phyloP scores from a whole-genome alignment of 2,888 invertebrate genomes.

The Idaea aversata region DNA sequence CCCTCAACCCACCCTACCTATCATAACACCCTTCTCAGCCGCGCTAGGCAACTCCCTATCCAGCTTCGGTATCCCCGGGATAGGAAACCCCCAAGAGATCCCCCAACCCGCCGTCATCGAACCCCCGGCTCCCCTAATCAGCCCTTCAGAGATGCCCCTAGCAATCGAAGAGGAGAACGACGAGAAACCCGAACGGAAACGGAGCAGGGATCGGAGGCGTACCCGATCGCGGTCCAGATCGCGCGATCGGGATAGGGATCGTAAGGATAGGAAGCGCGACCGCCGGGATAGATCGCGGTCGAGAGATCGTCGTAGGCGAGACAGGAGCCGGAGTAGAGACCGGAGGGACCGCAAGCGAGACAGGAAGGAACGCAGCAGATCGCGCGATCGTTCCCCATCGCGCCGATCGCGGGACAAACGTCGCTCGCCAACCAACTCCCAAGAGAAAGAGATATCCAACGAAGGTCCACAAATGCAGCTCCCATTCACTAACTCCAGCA shows the following conservation, averaged over 20 bases:
- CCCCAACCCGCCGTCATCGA: constrained; percentile 74
- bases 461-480: constrained; percentile 17
- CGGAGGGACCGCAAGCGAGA: constrained; percentile 71
- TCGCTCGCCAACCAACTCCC: constrained; percentile 63
- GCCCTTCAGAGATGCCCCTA: constrained; percentile 40
- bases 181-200: constrained; percentile 47
- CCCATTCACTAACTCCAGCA: constrained; percentile 23
- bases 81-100: constrained; percentile 69
- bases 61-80: constrained; percentile 62
- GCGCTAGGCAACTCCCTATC: constrained; percentile 51
- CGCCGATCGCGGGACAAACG: constrained; percentile 76
- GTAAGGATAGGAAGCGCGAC: constrained; percentile 70
- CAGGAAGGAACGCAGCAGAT: constrained; percentile 77
- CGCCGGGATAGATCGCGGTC: constrained; percentile 78
- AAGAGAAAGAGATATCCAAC: constrained; percentile 39
- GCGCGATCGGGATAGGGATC: constrained; percentile 58
- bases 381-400: constrained; percentile 75
- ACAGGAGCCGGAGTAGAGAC: constrained; percentile 82
- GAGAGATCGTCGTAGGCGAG: constrained; percentile 79
- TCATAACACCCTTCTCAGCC: constrained; percentile 53
- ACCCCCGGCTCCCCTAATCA: constrained; percentile 59
- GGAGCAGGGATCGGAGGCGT: constrained; percentile 55
- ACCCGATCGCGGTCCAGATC: constrained; percentile 58
- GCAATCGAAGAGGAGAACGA: constrained; percentile 50
- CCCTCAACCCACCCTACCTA: constrained; percentile 28